Evolutionary conservation across 2,888 invertebrate genomes (phyloP), one percentile per base, ranked within the genome.

Genomic region (Drosophila paranaensis): DNA sequence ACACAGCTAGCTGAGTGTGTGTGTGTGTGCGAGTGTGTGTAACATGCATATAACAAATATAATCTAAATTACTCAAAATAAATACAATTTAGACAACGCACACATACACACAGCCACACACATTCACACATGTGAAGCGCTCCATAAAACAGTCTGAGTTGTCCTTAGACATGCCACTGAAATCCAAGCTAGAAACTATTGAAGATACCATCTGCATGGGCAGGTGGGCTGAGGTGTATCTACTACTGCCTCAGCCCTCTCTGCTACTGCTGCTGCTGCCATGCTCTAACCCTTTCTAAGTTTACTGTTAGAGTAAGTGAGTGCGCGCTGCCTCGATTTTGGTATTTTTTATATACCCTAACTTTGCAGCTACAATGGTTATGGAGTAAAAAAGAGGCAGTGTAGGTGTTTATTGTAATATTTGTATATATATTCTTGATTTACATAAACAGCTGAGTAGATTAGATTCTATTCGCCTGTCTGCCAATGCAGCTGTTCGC

Each of bases 21-120:
- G 55, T 54, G 65, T 55, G 54, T 58, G 68, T 54, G 55, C 51
- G 25, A 9, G 54, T 50, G 43, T 60, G 30, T 35, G 48, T 33
- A 8, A 48, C 33, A 54, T 70, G 60, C 75, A 39, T 79, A 60
- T 70, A 37, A 37, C 73, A 68, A 58, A 63, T 62, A 56, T 51
- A 71, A 81, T 73, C 63, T 65, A 73, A 84, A 87, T 90, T 87
- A 89, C 74, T 72, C 69, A 81, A 89, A 86, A 86, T 89, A 90
- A 86, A 89, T 72, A 86, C 68, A 83, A 89, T 84, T 87, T 85
- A 71, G 80, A 79, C 69, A 69, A 66, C 71, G 71, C 71, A 74
- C 64, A 74, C 68, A 66, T 48, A 66, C 45, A 42, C n/a, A 40
- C 37, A 5, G 13, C 0, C 40, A 40, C 39, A 61, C 45, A 46